Percentiles rank a stretch among this genome's conserved stretches.
phyloP scores from a whole-genome alignment of 2,113 vertebrate species.

The Acrocephalus kingi region DNA sequence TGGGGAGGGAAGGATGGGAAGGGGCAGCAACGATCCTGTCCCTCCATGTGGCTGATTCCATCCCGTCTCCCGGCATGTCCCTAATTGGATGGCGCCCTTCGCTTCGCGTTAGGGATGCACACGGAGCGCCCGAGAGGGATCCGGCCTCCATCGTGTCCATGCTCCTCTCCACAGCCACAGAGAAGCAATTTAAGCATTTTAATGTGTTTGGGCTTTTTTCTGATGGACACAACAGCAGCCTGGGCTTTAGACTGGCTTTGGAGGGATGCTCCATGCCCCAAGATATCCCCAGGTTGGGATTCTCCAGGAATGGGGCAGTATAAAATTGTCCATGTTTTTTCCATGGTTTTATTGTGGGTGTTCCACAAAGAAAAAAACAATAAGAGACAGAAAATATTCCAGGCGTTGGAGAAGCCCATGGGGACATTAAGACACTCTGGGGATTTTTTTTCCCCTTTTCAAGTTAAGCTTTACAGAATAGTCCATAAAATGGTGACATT shows the following conservation, averaged over 20 bases:
- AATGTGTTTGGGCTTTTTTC: background rate
- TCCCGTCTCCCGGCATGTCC: background rate
- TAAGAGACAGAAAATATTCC: background rate
- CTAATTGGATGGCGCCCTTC: background rate
- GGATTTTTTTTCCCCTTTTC: background rate
- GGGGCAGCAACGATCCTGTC: background rate
- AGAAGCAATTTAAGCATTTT: background rate
- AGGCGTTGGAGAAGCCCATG: background rate
- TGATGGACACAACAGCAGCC: fast-evolving
- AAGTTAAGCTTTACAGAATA: background rate
- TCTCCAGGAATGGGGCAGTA: background rate
- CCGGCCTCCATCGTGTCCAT: fast-evolving
- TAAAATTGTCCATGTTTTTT: background rate
- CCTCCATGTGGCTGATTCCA: background rate
- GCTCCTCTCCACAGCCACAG: fast-evolving
- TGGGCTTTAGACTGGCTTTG: background rate
- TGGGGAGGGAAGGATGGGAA: background rate
- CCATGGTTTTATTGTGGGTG: background rate
- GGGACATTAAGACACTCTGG: background rate
- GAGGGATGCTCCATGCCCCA: background rate
- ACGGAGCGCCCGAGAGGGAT: fast-evolving
- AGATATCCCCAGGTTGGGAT: background rate
- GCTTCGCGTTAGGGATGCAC: background rate
- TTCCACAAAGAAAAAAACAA: background rate
- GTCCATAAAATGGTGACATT: constrained; percentile 40